Conservation (phyloP, 2,888 invertebrate species). For the Arrhopalites spinosus region DNA sequence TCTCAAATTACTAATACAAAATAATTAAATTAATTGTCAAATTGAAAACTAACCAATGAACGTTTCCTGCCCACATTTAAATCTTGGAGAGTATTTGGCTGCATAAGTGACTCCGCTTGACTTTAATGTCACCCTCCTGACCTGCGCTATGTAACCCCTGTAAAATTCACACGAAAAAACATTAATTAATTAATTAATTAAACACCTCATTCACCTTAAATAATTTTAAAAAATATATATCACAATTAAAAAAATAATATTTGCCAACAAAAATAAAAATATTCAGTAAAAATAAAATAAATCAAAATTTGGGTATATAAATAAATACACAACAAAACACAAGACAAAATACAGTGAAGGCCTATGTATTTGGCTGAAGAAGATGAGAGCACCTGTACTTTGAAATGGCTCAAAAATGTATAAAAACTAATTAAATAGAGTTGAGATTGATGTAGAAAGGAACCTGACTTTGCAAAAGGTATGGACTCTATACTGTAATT, state of each 20-base stretch:
- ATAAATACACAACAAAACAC: no score
- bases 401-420: not conserved
- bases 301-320: no score
- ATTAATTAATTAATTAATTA: not conserved
- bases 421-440: slow-evolving; percentile 1
- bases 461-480: slow-evolving; percentile 37
- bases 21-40: not conserved
- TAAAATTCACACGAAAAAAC: slow-evolving; percentile 4
- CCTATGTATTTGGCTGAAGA: not conserved
- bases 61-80: slow-evolving; percentile 28
- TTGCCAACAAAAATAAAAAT: not conserved
- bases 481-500: slow-evolving; percentile 29
- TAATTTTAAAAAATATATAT: not conserved
- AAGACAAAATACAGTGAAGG: not conserved
- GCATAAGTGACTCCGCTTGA: slow-evolving; percentile 59
- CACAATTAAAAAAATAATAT: not conserved
- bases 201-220: not conserved
- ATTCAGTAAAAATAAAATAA: no score
- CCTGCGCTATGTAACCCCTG: slow-evolving; percentile 37
- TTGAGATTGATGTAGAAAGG: not conserved
- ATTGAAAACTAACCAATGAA: not conserved
- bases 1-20: not conserved
- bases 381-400: slow-evolving; percentile 13
- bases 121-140: slow-evolving; percentile 13
- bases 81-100: slow-evolving; percentile 65